Conservation (phyloP, 2,797 vertebrate genomes). For the Eleutherodactylus coqui region DNA sequence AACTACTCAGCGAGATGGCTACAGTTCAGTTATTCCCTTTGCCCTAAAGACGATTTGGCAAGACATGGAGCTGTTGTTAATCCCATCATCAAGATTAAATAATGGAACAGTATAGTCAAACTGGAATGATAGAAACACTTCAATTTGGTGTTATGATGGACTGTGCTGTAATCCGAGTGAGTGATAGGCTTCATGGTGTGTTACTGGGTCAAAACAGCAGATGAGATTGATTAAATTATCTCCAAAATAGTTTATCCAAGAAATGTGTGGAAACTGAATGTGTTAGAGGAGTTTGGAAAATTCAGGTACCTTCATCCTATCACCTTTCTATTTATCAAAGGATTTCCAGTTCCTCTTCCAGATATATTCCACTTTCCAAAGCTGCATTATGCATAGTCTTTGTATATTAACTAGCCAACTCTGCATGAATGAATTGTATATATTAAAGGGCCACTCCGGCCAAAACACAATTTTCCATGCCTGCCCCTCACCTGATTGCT, state of each 20-base stretch:
- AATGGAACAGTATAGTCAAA: slow-evolving; percentile 56
- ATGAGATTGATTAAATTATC: slow-evolving; percentile 34
- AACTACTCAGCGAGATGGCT: slow-evolving; percentile 62
- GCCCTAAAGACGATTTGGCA: slow-evolving; percentile 59
- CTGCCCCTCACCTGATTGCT: no score
- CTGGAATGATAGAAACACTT: slow-evolving; percentile 42
- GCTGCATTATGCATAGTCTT: neutral
- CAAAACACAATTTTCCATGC: no score
- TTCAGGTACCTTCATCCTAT: slow-evolving; percentile 1
- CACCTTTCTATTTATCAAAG: neutral
- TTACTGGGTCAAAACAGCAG: slow-evolving; percentile 36
- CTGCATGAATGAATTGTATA: neutral
- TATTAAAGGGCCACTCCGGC: no score
- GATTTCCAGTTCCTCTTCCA: slow-evolving; percentile 6
- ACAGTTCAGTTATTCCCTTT: slow-evolving; percentile 64
- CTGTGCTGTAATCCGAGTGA: slow-evolving; percentile 25
- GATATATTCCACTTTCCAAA: slow-evolving; percentile 21
- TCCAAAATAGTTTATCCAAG: slow-evolving; percentile 43
- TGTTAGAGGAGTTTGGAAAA: slow-evolving; percentile 14
- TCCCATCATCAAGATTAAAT: slow-evolving; percentile 62
- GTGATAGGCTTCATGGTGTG: slow-evolving; percentile 36
- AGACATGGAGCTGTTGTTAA: slow-evolving; percentile 61
- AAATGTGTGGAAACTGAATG: slow-evolving; percentile 25
- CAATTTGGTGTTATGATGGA: slow-evolving; percentile 49
- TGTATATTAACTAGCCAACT: neutral